Base-by-base conservation (phyloP, 2,797 vertebrate species). In the Thaleichthys pacificus region DNA sequence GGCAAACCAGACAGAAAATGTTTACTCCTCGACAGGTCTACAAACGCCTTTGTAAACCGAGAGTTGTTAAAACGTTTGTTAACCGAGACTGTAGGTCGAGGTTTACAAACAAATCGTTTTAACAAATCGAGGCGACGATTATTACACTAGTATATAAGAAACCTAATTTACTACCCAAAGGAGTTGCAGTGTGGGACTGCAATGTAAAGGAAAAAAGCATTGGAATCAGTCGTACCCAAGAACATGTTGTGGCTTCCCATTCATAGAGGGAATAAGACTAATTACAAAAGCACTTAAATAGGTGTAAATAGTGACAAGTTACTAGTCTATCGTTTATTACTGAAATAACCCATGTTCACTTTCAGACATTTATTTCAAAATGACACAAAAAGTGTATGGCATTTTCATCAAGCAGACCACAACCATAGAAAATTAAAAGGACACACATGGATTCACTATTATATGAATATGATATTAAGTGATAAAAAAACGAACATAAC, bases 281-380 rank as follows among this genome's bases (percentile, higher is more conserved):
- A 47, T 47, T 11, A 47, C 42, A 8, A 47, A 47, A 11, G 8
- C 32, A 35, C 5, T 8, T 35, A 35, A 8, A 47, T 47, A 14
- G 42, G 11, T 47, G 9, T 12, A 2, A 47, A 47, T 12, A 47
- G 42, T 47, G 42, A 12, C 11, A 47, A 47, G 42, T 47, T 47
- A 47, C 42, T 47, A 47, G 42, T 47, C 42, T 47, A 47, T 47
- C 12, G 51, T 56, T 17, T 56, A 56, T 56, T 56, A 61, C 58
- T 61, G 19, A 61, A 21, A 3, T 47, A 47, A 69, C 65, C 12
- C 71, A 47, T 28, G 3, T 82, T 86, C 85, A 85, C 78, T 86
- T 91, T 90, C 85, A 80, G 84, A 89, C 89, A 92, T 94, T 93
- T 93, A 94, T 93, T 93, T 89, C 79, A 71, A 93, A 93, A 93